A percentile compares a stretch with the other conserved stretches of the same genome.
Conservation (phyloP, 2,888 invertebrate genomes). For the Apodemia hepburni region DNA sequence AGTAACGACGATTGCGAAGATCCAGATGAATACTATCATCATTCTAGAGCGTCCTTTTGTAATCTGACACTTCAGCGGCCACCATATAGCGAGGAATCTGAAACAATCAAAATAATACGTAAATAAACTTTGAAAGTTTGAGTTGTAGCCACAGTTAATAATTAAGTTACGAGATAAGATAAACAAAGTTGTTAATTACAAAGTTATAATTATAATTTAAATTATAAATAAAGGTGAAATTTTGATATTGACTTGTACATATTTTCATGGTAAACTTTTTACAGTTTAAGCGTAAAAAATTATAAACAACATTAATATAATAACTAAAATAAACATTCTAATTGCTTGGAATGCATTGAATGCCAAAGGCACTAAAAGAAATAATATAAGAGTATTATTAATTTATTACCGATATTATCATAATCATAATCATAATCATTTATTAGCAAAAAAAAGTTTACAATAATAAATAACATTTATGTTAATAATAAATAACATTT, state of each 20-base stretch:
- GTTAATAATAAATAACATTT: too few relatives aligned
- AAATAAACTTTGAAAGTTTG: constrained; percentile 1
- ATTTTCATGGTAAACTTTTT: neutral
- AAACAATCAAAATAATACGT: constrained; percentile 53
- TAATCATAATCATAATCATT: too few relatives aligned
- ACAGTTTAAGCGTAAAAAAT: neutral
- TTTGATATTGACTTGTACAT: neutral
- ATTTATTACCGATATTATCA: too few relatives aligned
- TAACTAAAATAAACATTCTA: too few relatives aligned
- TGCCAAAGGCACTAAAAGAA: too few relatives aligned
- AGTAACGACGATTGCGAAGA: constrained; percentile 90
- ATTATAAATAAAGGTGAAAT: neutral
- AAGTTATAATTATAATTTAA: neutral
- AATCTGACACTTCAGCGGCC: constrained; percentile 94
- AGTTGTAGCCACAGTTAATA: neutral
- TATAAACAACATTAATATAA: neutral
- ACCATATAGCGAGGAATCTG: constrained; percentile 98
- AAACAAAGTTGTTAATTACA: constrained; percentile 10
- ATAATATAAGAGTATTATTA: too few relatives aligned
- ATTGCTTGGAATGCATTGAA: too few relatives aligned
- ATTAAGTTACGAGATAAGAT: neutral
- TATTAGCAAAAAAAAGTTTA: too few relatives aligned
- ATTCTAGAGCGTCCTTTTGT: constrained; percentile 92
- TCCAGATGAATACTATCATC: constrained; percentile 95
- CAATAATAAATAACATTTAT: too few relatives aligned